These are phyloP conservation scores for Dasyornis broadbenti DNA, from an alignment of 2,113 vertebrate species.

Conservation along the genomic window DNA sequence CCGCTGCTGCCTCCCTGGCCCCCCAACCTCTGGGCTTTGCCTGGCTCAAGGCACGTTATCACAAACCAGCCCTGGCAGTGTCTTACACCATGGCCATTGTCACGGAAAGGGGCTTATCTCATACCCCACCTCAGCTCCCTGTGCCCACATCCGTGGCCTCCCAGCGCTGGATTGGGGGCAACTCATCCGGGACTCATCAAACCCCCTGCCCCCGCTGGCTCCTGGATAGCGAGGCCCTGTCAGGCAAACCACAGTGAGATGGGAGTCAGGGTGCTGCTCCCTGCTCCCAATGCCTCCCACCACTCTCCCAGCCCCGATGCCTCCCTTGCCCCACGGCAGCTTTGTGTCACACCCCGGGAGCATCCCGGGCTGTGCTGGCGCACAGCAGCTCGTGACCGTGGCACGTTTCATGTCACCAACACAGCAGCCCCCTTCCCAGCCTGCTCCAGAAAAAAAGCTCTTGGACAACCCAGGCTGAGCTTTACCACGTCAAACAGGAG, in stretches of 20 bases:
- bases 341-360: fast-evolving
- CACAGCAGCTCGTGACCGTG: fast-evolving
- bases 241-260: fast-evolving
- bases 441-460: neutral
- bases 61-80: neutral
- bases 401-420: neutral
- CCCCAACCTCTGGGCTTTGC: neutral
- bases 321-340: fast-evolving
- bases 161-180: fast-evolving
- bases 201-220: fast-evolving
- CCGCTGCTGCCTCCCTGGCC: neutral
- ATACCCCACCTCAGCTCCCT: neutral
- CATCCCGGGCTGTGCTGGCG: neutral
- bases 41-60: fast-evolving
- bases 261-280: fast-evolving
- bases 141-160: fast-evolving
- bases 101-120: neutral
- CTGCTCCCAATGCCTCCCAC: fast-evolving
- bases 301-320: neutral
- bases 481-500: neutral
- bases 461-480: neutral
- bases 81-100: neutral
- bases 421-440: neutral
- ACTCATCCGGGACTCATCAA: fast-evolving
- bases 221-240: fast-evolving